phyloP scores from a whole-genome alignment of 2,113 vertebrate species.

The Benitochromis conjunctus region DNA sequence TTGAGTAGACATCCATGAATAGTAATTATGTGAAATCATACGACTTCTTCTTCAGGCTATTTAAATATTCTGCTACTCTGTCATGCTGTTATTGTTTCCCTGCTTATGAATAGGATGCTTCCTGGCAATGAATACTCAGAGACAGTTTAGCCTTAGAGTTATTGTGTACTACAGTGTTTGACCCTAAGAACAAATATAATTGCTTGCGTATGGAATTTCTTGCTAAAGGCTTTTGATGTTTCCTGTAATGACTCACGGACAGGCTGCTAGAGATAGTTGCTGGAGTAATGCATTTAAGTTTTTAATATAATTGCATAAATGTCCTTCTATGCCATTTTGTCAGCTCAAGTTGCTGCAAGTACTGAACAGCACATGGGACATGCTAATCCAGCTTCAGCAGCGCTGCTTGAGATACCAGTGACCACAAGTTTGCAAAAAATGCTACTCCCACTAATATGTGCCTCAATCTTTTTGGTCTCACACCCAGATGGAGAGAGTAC shows the following conservation, averaged over 20 bases:
- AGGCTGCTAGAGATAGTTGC: neutral
- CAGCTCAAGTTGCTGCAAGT: neutral
- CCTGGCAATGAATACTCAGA: neutral
- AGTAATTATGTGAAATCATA: constrained; percentile 45
- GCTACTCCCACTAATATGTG: neutral
- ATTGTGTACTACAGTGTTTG: constrained; percentile 11
- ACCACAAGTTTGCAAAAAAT: constrained; percentile 22
- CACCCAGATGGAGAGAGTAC: constrained; percentile 5
- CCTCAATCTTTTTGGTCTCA: constrained; percentile 27
- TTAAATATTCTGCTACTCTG: constrained; percentile 4
- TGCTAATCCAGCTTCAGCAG: neutral
- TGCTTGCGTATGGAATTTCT: constrained; percentile 12
- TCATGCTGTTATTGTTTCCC: constrained; percentile 18
- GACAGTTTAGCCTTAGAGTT: constrained; percentile 21
- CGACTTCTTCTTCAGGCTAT: constrained; percentile 28
- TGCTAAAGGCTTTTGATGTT: constrained; percentile 39
- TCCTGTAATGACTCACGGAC: constrained; percentile 19
- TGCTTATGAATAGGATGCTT: constrained; percentile 12
- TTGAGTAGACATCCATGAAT: constrained; percentile 20
- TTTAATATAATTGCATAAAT: neutral
- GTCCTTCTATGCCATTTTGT: neutral
- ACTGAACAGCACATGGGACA: neutral
- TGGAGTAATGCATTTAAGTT: neutral
- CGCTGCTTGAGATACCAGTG: constrained; percentile 3
- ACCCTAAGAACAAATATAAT: constrained; percentile 8